Percentiles rank a stretch among this genome's conserved stretches.
phyloP scores from a whole-genome alignment of 2,113 vertebrate species.

The Perca flavescens region DNA sequence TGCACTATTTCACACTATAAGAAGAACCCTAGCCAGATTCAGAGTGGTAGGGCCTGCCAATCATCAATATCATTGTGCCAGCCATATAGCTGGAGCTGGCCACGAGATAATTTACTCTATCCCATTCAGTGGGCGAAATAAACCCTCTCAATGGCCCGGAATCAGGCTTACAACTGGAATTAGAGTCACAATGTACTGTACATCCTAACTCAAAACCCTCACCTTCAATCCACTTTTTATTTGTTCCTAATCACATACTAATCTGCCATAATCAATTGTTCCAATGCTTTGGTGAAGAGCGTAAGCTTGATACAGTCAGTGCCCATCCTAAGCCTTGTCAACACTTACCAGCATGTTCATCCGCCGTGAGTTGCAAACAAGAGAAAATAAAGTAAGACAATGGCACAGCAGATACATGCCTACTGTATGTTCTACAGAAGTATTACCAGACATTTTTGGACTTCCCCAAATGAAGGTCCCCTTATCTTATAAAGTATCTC shows the following conservation, averaged over 20 bases:
- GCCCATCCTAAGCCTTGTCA: constrained; percentile 34
- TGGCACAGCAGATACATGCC: constrained; percentile 31
- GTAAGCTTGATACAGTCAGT: background rate
- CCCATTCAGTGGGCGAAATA: background rate
- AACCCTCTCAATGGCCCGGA: background rate
- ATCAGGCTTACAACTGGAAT: background rate
- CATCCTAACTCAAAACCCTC: too few relatives aligned
- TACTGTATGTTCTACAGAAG: constrained; percentile 14
- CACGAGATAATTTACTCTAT: background rate
- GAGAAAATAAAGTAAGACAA: constrained; percentile 73
- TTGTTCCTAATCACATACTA: background rate
- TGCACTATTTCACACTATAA: background rate
- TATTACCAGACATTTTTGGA: background rate
- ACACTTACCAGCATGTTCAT: constrained; percentile 89
- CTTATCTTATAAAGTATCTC: background rate
- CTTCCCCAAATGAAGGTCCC: background rate
- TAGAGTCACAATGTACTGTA: background rate
- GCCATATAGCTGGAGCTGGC: background rate
- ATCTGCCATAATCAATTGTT: background rate
- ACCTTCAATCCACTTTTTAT: background rate
- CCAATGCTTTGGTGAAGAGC: background rate
- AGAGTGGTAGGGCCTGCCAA: background rate
- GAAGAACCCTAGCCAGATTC: background rate
- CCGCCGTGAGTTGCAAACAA: constrained; percentile 87
- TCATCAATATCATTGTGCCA: background rate